These are phyloP conservation scores for Numenius phaeopus DNA, from an alignment of 2,797 vertebrate species.

Conservation along the genomic window DNA sequence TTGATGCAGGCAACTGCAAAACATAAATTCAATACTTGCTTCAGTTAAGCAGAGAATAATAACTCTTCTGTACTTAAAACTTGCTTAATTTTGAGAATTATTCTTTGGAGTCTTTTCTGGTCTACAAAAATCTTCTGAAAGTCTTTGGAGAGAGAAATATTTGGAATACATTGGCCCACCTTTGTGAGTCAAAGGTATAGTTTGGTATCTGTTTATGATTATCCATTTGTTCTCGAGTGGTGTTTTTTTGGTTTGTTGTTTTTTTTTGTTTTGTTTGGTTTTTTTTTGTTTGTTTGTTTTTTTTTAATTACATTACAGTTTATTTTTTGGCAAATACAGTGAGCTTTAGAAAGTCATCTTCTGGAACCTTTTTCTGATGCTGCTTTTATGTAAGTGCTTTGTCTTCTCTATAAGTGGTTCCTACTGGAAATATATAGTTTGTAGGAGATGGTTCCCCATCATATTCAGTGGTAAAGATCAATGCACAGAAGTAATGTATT, in stretches of 20 bases:
- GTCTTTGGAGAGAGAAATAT: not conserved
- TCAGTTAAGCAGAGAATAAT: not conserved
- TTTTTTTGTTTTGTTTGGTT: not conserved
- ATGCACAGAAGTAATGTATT: conserved; percentile 22
- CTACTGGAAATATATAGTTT: not conserved
- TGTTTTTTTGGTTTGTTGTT: no score
- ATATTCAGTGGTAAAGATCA: conserved; percentile 14
- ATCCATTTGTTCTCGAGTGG: not conserved
- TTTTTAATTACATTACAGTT: not conserved
- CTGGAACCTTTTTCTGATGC: not conserved
- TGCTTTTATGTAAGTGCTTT: not conserved
- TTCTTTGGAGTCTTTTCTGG: not conserved
- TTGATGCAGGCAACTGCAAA: not conserved
- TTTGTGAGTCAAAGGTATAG: not conserved
- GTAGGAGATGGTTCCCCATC: not conserved
- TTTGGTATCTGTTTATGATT: not conserved
- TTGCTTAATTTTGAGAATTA: not conserved
- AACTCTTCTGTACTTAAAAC: not conserved
- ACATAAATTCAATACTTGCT: not conserved
- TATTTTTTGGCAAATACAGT: not conserved
- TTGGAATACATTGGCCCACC: not conserved
- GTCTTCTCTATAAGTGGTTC: not conserved
- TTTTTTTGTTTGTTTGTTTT: no score
- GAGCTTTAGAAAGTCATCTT: not conserved
- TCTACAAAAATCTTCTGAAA: not conserved